Base-by-base conservation (phyloP, 2,888 invertebrate genomes). In the Cantharis rustica region DNA sequence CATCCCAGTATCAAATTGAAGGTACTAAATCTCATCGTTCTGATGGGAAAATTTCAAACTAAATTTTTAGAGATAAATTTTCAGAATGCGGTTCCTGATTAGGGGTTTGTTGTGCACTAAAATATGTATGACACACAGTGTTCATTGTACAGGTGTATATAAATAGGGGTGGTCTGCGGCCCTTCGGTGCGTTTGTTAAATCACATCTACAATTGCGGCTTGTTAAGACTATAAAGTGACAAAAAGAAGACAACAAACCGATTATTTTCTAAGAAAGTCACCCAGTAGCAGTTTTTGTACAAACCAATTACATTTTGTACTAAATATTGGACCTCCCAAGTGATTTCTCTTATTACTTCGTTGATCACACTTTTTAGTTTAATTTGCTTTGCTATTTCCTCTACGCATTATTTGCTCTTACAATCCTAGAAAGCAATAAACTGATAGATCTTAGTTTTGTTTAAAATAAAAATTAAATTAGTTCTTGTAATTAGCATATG, bases 1-100 rank as follows among this genome's bases (percentile, higher is more conserved):
- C 76, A 78, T 75, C 77, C 78, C 77, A 81, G 80, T 80, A 81
- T 80, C 82, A 84, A 83, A 83, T 84, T 84, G 84, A 82, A 82
- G 80, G 84, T 83, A 83, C 83, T 84, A 84, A 83, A 83, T 84
- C 84, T 83, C 80, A 66, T 76, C 79, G 78, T 80, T 77, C 80
- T 80, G 79, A 76, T 78, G 79, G 81, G 82, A 82, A 47, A 47
- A 47, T 47, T 47, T 47, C n/a, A 47, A 47, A n/a, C 47, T 47
- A 47, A 47, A 47, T 13, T 47, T 31, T 47, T n/a, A 7, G n/a
- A 47, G 47, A 47, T 47, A 47, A 47, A 47, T 47, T 47, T 47
- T 3, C 47, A 47, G 47, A 47, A 47, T 5, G n/a, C 47, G 47
- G n/a, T 47, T n/a, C 47, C 20, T 66, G 17, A 66, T 63, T 63